A percentile compares a stretch with the other conserved stretches of the same genome.
Evolutionary conservation across 2,888 invertebrate genomes (phyloP).

Genomic region (Slavum lentiscoides): DNA sequence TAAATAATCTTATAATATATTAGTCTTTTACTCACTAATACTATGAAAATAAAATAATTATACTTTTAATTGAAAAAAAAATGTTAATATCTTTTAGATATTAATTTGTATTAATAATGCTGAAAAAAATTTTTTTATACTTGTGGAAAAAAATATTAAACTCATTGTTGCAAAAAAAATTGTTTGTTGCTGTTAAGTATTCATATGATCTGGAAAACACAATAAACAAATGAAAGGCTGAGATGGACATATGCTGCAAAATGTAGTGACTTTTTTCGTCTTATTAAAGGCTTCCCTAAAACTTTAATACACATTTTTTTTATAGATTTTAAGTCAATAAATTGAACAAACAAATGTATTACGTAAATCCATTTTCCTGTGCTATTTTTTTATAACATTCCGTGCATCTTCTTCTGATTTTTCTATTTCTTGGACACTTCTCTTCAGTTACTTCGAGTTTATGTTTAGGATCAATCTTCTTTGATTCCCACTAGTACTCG

Average conservation of each 20-base stretch:
- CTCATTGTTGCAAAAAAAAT: not conserved
- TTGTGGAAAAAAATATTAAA: no score
- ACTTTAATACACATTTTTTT: no score
- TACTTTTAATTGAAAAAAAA: no score
- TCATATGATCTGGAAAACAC: conserved; percentile 12
- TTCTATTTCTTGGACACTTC: not conserved
- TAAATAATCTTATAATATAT: not conserved
- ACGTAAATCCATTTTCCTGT: not conserved
- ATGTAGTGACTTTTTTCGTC: conserved; percentile 15
- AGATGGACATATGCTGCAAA: conserved; percentile 7
- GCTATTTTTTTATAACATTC: conserved; percentile 25
- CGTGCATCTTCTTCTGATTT: conserved; percentile 2
- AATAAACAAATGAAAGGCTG: conserved; percentile 6
- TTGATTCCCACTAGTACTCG: not conserved
- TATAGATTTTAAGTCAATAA: no score
- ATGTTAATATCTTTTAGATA: no score
- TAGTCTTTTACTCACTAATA: no score
- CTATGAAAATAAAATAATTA: no score
- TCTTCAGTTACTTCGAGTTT: not conserved
- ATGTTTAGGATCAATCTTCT: conserved; percentile 1
- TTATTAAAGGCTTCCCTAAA: conserved; percentile 14
- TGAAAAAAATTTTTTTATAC: not conserved
- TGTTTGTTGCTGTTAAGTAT: not conserved
- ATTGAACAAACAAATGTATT: no score
- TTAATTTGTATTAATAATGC: no score